Conservation (phyloP, 35 echinoderm and acorn worm species). For the Acanthaster planci region DNA sequence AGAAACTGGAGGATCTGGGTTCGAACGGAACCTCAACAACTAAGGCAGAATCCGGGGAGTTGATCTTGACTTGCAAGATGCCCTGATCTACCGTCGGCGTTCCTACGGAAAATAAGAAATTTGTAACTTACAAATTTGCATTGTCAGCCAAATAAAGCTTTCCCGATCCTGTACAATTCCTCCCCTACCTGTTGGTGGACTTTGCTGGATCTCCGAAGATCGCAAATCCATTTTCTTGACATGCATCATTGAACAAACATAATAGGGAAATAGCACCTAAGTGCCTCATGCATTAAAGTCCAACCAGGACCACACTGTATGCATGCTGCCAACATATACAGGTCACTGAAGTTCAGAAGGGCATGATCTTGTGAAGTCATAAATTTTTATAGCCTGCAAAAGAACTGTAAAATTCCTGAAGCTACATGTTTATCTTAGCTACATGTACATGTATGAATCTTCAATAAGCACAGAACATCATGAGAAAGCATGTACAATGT, state of each 20-base stretch:
- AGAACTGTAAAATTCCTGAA: no score
- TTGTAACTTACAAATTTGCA: not conserved
- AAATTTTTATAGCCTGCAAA: no score
- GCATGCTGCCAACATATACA: no score
- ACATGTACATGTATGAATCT: no score
- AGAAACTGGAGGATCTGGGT: slow-evolving; percentile 48
- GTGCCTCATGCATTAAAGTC: not conserved
- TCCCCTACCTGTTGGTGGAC: not conserved
- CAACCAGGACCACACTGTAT: no score
- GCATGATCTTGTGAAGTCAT: no score
- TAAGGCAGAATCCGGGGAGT: slow-evolving; percentile 24
- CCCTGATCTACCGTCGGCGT: slow-evolving; percentile 42
- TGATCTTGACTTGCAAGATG: slow-evolving; percentile 47
- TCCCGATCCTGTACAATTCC: not conserved
- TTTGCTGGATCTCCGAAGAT: not conserved
- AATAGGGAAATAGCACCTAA: not conserved
- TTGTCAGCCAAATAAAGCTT: not conserved
- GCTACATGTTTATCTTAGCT: no score
- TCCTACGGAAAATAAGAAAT: slow-evolving; percentile 1
- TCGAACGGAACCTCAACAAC: slow-evolving; percentile 64
- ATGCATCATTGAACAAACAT: not conserved
- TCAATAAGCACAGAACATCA: no score
- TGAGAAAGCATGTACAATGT: no score
- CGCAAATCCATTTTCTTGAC: not conserved
- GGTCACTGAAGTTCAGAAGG: no score